Base-by-base conservation (phyloP, 2,797 vertebrate species). In the Enteromius viviparus region DNA sequence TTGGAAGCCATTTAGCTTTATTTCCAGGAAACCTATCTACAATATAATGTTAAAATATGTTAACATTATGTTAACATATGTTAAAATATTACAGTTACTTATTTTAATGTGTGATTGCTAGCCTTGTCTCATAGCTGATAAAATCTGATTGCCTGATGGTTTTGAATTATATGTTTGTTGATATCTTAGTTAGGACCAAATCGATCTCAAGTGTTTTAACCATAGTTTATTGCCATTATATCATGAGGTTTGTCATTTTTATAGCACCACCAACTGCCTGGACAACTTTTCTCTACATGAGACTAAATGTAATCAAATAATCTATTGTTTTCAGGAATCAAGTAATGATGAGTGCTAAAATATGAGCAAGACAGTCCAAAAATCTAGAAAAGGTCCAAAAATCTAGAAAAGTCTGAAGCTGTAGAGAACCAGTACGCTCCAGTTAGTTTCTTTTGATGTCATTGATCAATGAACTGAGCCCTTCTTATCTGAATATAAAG, bases 51-150 rank as follows among this genome's bases (percentile, higher is more conserved):
- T n/a, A n/a, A n/a, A n/a, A n/a, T n/a, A n/a, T n/a, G n/a, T n/a
- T n/a, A n/a, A n/a, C n/a, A n/a, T n/a, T n/a, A n/a, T n/a, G n/a
- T n/a, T n/a, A n/a, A n/a, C n/a, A n/a, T n/a, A n/a, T 45, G n/a
- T 45, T 47, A 72, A 72, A 74, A 55, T 19, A 74, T 74, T 53
- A 34, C 71, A 53, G 19, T 74, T 34, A 74, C 70, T n/a, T 51
- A 72, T 74, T 21, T 51, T 53, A 74, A 53, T 53, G 11, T 14
- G 71, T 37, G 29, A 74, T 34, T 74, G 19, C 29, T 74, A 53
- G 53, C 29, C 26, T 53, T 53, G 9, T n/a, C 10, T 74, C 29
- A 40, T 58, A 23, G 21, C 74, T 26, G 34, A 26, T 42, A 7
- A 58, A 40, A 76, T 75, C 6, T 40, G 10, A 15, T 72, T 32